phyloP scores from a whole-genome alignment of 2,113 vertebrate genomes.

The Oncorhynchus clarkii region DNA sequence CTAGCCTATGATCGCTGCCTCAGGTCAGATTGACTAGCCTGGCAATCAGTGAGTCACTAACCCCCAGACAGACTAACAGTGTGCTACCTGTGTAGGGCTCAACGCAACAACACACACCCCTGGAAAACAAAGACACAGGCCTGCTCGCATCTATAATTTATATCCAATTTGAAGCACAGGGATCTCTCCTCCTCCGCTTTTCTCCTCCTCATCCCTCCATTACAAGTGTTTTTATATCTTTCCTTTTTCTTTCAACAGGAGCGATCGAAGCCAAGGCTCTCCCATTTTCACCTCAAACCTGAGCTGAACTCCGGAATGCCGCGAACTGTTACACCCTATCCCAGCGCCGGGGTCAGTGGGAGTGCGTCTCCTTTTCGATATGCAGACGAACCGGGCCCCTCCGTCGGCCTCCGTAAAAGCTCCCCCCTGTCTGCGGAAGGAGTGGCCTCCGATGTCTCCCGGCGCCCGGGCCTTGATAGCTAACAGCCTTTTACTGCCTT shows the following conservation, averaged over 20 bases:
- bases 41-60: conserved; percentile 82
- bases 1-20: conserved; percentile 62
- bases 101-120: conserved; percentile 49
- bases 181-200: conserved; percentile 18
- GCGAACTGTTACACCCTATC: conserved; percentile 69
- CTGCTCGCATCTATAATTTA: conserved; percentile 82
- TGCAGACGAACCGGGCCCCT: conserved; percentile 68
- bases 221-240: conserved; percentile 15
- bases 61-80: conserved; percentile 48
- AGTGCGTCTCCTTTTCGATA: conserved; percentile 72
- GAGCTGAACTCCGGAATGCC: conserved; percentile 63
- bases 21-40: conserved; percentile 79
- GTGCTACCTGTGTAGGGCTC: conserved; percentile 68
- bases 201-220: conserved; percentile 17
- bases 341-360: conserved; percentile 65
- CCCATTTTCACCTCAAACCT: conserved; percentile 70
- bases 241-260: conserved; percentile 54
- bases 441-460: background rate
- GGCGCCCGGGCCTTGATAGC: conserved; percentile 27
- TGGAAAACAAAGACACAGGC: conserved; percentile 61
- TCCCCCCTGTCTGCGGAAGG: conserved; percentile 50
- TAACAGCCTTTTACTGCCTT: conserved; percentile 54
- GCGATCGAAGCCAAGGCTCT: conserved; percentile 73
- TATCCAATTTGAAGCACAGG: conserved; percentile 65
- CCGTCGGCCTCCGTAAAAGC: conserved; percentile 62